Base-by-base conservation (phyloP, 2,797 vertebrate species). In the Echeneis naucrates region DNA sequence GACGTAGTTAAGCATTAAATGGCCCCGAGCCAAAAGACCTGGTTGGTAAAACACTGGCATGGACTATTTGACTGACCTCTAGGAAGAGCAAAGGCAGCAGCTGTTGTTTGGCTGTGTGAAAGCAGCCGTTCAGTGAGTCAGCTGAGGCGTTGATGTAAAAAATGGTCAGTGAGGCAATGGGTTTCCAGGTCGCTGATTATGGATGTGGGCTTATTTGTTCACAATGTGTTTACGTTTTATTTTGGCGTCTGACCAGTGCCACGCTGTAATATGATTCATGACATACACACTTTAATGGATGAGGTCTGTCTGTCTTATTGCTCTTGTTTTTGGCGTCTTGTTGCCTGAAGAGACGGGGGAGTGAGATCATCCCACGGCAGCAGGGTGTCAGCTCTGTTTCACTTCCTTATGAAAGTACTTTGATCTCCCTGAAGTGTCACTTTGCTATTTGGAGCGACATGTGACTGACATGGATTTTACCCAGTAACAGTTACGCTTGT, bases 151-250 rank as follows among this genome's bases (percentile, higher is more conserved):
- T 26, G 1, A 45, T 60, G 53, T 63, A 47, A 17, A 45, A 75
- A 58, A 63, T 4, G 19, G 13, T 68, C 58, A 72, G 65, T 85
- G 80, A 80, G 71, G 78, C 83, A 82, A 78, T 12, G 24, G 3
- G 54, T 76, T 73, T 79, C 55, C 62, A 55, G 51, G 78, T 38
- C 32, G 52, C 45, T 51, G 79, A 64, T 72, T 72, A 51, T 60
- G 26, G 23, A 77, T 32, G 21, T 55, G 55, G 63, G 42, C 68
- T 64, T 59, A 70, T 72, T 44, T 82, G 65, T 77, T 70, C 21
- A 48, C 21, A 63, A 57, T 67, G 70, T 84, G 85, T 86, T 86
- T 78, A 84, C 78, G 62, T 87, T 79, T 67, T 81, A 71, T 83
- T 84, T 80, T 76, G 62, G 65, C 61, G 24, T 73, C 35, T 59